Percentiles rank a stretch among this genome's conserved stretches.
phyloP scores from a whole-genome alignment of 2,113 vertebrate species.

The Paramormyrops kingsleyae region DNA sequence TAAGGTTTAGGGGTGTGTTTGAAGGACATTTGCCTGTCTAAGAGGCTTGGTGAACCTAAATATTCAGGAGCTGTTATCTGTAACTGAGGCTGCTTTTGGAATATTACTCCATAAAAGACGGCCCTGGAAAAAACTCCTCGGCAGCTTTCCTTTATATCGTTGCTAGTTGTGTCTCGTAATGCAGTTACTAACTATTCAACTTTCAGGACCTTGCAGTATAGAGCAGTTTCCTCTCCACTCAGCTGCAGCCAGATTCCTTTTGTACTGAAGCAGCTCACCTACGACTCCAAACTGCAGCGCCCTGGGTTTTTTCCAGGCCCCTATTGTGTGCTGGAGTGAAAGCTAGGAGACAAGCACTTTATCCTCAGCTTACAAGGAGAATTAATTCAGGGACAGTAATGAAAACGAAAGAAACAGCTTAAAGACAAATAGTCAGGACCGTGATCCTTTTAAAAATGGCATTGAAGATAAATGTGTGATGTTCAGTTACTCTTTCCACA shows the following conservation, averaged over 20 bases:
- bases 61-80: not conserved
- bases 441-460: not conserved
- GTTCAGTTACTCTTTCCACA: not conserved
- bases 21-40: not conserved
- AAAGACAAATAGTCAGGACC: not conserved
- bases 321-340: not conserved
- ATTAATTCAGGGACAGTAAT: constrained; percentile 4
- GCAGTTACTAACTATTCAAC: not conserved
- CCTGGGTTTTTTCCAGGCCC: not conserved
- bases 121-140: not conserved
- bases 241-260: not conserved
- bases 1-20: not conserved
- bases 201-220: not conserved
- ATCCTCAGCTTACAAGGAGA: not conserved
- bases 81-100: not conserved
- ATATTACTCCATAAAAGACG: not conserved
- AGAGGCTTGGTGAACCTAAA: not conserved
- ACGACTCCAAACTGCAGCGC: too few species aligned
- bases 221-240: not conserved
- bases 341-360: not conserved
- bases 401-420: constrained; percentile 11
- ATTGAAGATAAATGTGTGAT: not conserved
- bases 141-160: not conserved
- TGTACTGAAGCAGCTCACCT: not conserved
- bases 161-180: not conserved